These are phyloP conservation scores for Orchestia grillus DNA, from an alignment of 1,140 invertebrate genomes.

Conservation along the genomic window DNA sequence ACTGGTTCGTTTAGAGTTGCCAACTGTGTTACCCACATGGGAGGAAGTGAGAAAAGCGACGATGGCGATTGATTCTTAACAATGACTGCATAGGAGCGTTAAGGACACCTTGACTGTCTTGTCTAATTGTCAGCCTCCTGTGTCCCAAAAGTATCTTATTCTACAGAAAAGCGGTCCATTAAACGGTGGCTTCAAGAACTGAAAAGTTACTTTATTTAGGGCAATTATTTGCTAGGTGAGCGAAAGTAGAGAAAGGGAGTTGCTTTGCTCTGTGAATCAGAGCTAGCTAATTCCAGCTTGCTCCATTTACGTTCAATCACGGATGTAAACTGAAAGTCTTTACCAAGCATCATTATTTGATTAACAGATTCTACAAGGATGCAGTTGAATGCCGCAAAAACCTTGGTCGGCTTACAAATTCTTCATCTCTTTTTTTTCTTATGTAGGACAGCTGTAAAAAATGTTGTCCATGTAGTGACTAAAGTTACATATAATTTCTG, in stretches of 20 bases:
- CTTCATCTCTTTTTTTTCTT: not conserved
- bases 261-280: not conserved
- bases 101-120: not conserved
- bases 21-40: not conserved
- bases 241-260: not conserved
- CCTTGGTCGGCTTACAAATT: no score
- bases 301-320: not conserved
- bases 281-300: not conserved
- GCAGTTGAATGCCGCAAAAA: not conserved
- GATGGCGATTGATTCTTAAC: not conserved
- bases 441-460: not conserved
- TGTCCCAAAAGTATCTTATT: not conserved
- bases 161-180: not conserved
- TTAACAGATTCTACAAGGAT: not conserved
- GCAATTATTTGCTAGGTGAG: not conserved
- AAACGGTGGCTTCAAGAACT: not conserved
- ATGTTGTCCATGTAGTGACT: not conserved
- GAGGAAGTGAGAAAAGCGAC: not conserved
- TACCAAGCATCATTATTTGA: not conserved
- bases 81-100: not conserved
- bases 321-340: not conserved
- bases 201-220: not conserved
- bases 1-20: not conserved
- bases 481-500: not conserved
- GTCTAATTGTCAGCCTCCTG: not conserved